Conservation (phyloP, 2,888 invertebrate genomes). For the Spialia ferax region DNA sequence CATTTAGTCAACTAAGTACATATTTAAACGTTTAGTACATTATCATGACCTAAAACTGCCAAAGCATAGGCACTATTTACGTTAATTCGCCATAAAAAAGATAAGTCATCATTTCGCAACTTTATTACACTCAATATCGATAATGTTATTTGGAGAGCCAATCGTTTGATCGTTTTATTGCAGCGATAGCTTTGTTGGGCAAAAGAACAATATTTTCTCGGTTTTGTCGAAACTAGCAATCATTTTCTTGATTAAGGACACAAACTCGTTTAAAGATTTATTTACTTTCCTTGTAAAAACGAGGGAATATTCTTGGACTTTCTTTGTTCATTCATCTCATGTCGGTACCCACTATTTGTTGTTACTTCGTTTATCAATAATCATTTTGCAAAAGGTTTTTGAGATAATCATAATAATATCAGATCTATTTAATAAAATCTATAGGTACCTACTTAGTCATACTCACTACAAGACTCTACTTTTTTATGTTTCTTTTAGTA, state of each 20-base stretch:
- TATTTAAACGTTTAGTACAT: no score
- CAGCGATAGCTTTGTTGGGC: constrained; percentile 20
- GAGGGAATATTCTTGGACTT: neutral
- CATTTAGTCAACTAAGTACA: no score
- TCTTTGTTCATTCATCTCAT: no score
- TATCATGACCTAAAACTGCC: neutral
- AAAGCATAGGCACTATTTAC: neutral
- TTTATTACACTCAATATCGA: constrained; percentile 24
- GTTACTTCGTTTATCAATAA: no score
- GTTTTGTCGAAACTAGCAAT: constrained; percentile 6
- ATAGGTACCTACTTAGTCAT: no score
- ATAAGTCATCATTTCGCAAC: constrained; percentile 21
- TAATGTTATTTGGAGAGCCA: constrained; percentile 20
- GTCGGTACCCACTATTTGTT: no score
- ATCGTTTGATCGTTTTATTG: constrained; percentile 16
- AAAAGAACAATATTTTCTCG: constrained; percentile 8
- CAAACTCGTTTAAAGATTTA: neutral
- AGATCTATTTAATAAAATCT: no score
- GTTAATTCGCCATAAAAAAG: constrained; percentile 4
- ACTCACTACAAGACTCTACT: no score
- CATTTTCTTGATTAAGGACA: constrained; percentile 10
- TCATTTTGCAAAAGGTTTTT: no score
- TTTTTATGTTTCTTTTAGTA: no score
- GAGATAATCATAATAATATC: no score
- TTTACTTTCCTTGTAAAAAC: neutral